Evolutionary conservation across 2,888 invertebrate species (phyloP), one percentile per base, ranked within the genome.

Genomic region (Plusia festucae): DNA sequence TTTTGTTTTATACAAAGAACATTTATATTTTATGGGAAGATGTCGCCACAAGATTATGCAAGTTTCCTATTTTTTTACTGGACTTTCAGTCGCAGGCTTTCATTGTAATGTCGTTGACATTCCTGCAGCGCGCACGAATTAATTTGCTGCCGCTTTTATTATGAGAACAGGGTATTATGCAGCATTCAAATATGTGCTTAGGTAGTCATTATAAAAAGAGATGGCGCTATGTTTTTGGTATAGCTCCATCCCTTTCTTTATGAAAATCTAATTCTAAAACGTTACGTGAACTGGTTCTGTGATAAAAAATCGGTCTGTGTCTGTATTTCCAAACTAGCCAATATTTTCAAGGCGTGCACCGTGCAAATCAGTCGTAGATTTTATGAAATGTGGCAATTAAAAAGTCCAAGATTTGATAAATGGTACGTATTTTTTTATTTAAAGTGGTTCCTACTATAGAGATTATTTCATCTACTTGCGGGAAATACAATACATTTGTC

Each of bases 41-140:
- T 49, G 20, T 3, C 46, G 9, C 20, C 11, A 53, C 49, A 27
- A 46, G 46, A 60, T 57, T 34, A 49, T 34, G 46, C 16, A 18
- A 2, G 16, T 44, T 22, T 46, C 20, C 44, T 55, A 55, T 55
- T 64, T 64, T 52, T 60, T 65, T 15, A 61, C 59, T 18, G 32
- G 40, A 22, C 57, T 49, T 65, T 74, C 70, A 74, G 60, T 40
- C 53, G 74, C 70, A 70, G 60, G 40, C 65, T 57, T 56, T 52
- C 56, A 62, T 70, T 62, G 65, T 56, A 59, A 69, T 73, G 74
- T 65, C 53, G 53, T 58, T 60, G 52, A 54, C 70, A 70, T 65
- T 69, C 61, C 46, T 60, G 51, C 34, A 60, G 60, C 56, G 65
- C 52, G 57, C 61, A 57, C 60, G 59, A 56, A 65, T 59, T 61